phyloP scores from a whole-genome alignment of 2,888 invertebrate species.

The Platypus cylindrus region DNA sequence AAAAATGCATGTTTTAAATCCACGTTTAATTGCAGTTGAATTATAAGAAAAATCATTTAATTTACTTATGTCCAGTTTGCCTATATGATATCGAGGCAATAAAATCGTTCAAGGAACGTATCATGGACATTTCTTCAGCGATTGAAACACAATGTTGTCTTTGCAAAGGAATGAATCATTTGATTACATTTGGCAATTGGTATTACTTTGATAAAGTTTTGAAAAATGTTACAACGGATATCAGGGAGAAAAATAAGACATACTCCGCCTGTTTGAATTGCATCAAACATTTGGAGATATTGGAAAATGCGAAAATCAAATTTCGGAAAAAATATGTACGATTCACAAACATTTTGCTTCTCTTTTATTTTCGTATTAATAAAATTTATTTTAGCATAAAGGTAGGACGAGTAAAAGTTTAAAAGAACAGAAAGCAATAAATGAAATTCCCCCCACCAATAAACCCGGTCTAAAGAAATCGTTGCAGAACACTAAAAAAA shows the following conservation, averaged over 20 bases:
- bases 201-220: constrained; percentile 3
- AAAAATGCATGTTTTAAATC: too few relatives aligned
- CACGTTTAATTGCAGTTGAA: too few relatives aligned
- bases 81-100: constrained; percentile 5
- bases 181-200: constrained; percentile 5
- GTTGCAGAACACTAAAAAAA: too few relatives aligned
- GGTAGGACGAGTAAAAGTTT: too few relatives aligned
- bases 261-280: constrained; percentile 4
- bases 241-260: neutral
- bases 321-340: constrained; percentile 9
- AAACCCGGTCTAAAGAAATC: constrained; percentile 2
- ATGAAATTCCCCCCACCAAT: too few relatives aligned
- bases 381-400: too few relatives aligned
- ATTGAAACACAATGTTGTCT: neutral
- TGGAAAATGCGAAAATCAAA: constrained; percentile 5
- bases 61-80: constrained; percentile 5
- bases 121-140: constrained; percentile 1
- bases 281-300: constrained; percentile 5
- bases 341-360: too few relatives aligned
- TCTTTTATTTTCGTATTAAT: too few relatives aligned
- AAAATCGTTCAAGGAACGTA: neutral
- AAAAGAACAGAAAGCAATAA: too few relatives aligned
- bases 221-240: constrained; percentile 1
- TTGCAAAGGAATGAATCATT: constrained; percentile 1
- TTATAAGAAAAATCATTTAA: too few relatives aligned